A percentile compares a stretch with the other conserved stretches of the same genome.
phyloP scores from a whole-genome alignment of 2,113 vertebrate genomes.

The Hyla sarda region DNA sequence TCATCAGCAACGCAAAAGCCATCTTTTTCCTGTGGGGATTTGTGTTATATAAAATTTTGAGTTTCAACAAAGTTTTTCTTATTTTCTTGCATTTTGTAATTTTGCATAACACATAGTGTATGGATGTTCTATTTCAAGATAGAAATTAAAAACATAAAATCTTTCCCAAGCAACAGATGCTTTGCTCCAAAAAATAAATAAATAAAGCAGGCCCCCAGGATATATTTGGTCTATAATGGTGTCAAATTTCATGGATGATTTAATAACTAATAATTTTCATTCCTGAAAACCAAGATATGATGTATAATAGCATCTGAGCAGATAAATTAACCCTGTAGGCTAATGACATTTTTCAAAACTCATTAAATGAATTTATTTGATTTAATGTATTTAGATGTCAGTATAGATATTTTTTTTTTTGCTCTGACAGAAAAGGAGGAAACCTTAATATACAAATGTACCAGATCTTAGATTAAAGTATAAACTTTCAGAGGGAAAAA shows the following conservation, averaged over 20 bases:
- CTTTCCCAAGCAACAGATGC: constrained; percentile 79
- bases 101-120: constrained; percentile 35
- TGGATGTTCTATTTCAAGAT: constrained; percentile 80
- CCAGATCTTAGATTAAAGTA: constrained; percentile 41
- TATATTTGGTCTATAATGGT: constrained; percentile 81
- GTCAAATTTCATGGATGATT: constrained; percentile 87
- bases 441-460: constrained; percentile 61
- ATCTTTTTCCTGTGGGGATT: background rate
- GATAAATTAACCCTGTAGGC: constrained; percentile 80
- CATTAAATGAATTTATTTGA: constrained; percentile 73
- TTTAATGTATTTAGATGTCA: constrained; percentile 70
- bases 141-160: constrained; percentile 70
- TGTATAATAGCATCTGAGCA: constrained; percentile 76
- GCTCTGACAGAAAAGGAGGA: constrained; percentile 61
- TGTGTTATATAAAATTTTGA: background rate
- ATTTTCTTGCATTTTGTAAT: background rate
- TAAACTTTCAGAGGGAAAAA: constrained; percentile 34
- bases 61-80: background rate
- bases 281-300: constrained; percentile 78
- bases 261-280: constrained; percentile 86
- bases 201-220: constrained; percentile 79
- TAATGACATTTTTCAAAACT: constrained; percentile 68
- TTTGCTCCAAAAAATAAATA: constrained; percentile 81
- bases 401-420: constrained; percentile 64
- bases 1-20: background rate